Evolutionary conservation across 2,888 invertebrate species (phyloP).

Genomic region (Nemurella pictetii): DNA sequence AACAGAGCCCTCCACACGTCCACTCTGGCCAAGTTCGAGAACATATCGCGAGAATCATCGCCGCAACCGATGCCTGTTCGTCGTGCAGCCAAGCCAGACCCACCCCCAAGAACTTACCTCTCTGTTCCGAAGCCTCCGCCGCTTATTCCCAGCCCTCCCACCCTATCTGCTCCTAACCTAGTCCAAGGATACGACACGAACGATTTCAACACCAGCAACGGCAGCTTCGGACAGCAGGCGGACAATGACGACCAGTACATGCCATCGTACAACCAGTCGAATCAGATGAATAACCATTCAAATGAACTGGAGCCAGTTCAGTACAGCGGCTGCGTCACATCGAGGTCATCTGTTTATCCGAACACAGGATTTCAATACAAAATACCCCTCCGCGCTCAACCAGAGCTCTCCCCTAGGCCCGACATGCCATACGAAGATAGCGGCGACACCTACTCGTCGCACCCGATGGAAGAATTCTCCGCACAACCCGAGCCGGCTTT

Average conservation of each 20-base stretch:
- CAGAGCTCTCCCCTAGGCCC: slow-evolving; percentile 18
- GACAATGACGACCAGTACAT: neutral
- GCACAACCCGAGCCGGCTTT: neutral
- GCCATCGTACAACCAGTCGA: neutral
- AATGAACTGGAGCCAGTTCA: slow-evolving; percentile 18
- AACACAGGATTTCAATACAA: slow-evolving; percentile 24
- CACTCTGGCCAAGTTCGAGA: slow-evolving; percentile 42
- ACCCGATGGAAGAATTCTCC: neutral
- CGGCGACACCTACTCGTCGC: neutral
- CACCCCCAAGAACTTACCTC: slow-evolving; percentile 37
- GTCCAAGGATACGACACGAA: slow-evolving; percentile 48
- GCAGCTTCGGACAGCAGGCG: neutral
- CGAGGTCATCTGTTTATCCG: slow-evolving; percentile 36
- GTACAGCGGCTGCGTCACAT: slow-evolving; percentile 39
- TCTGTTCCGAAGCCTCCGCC: slow-evolving; percentile 28
- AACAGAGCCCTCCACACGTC: slow-evolving; percentile 32
- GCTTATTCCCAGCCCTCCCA: slow-evolving; percentile 39
- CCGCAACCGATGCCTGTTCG: slow-evolving; percentile 40
- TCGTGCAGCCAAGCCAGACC: slow-evolving; percentile 36
- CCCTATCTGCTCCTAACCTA: slow-evolving; percentile 56
- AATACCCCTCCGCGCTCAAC: slow-evolving; percentile 5
- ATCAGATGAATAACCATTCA: no score
- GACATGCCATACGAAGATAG: neutral
- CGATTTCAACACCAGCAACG: neutral
- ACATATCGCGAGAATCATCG: slow-evolving; percentile 39